phyloP scores from a whole-genome alignment of 2,888 invertebrate genomes.

The Drosophila mettleri region DNA sequence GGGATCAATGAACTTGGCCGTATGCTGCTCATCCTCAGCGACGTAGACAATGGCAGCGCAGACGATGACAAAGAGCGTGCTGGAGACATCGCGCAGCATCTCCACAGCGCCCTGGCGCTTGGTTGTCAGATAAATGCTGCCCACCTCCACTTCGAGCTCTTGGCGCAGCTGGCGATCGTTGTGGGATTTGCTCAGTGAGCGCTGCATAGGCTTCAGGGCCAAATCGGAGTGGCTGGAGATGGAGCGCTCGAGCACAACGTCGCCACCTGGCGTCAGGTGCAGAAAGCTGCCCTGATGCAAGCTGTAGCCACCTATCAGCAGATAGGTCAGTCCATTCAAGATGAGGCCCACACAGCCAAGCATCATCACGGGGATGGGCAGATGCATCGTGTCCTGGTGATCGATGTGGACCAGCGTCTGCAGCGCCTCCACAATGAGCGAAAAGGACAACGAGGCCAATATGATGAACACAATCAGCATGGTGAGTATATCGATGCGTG shows the following conservation, averaged over 20 bases:
- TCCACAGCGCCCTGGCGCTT: conserved; percentile 87
- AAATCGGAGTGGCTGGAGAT: conserved; percentile 71
- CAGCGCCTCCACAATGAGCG: conserved; percentile 91
- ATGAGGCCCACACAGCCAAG: conserved; percentile 90
- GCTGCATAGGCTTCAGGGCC: conserved; percentile 83
- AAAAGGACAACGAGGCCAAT: conserved; percentile 92
- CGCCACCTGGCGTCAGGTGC: conserved; percentile 88
- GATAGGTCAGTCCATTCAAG: conserved; percentile 91
- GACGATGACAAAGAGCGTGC: conserved; percentile 91
- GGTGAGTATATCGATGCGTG: conserved; percentile 94
- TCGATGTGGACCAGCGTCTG: conserved; percentile 92
- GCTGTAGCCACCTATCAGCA: conserved; percentile 92
- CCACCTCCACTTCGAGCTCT: conserved; percentile 67
- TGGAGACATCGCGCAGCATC: conserved; percentile 88
- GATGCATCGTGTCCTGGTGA: conserved; percentile 90
- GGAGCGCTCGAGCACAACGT: conserved; percentile 87
- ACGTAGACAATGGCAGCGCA: conserved; percentile 88
- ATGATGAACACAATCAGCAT: conserved; percentile 93
- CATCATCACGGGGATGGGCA: conserved; percentile 90
- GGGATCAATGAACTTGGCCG: conserved; percentile 91
- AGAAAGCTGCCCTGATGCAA: conserved; percentile 90
- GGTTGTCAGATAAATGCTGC: conserved; percentile 73
- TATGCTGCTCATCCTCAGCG: conserved; percentile 85
- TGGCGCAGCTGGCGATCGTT: conserved; percentile 67
- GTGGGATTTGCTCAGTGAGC: conserved; percentile 85